Percentiles rank a stretch among this genome's conserved stretches.
Evolutionary conservation across 2,797 vertebrate genomes (phyloP).

Genomic region (Molossus alvarezi): DNA sequence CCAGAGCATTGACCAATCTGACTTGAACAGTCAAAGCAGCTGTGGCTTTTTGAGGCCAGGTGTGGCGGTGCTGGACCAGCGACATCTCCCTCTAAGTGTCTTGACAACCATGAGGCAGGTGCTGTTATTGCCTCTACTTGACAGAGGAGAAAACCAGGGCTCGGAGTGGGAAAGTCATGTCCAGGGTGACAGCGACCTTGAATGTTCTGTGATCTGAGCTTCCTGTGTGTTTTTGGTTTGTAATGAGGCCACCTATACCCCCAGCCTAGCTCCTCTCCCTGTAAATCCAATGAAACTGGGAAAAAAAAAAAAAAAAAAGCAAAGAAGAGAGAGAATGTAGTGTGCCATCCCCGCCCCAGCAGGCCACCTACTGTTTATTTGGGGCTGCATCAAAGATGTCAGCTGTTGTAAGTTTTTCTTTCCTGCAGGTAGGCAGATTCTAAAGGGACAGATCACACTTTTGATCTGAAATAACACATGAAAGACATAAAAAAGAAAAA

Average conservation of each 20-base stretch:
- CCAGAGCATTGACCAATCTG: neutral
- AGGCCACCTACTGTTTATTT: constrained; percentile 82
- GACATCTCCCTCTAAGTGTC: neutral
- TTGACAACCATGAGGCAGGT: neutral
- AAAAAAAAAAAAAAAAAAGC: neutral
- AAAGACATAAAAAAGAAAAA: constrained; percentile 68
- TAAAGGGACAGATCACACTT: constrained; percentile 77
- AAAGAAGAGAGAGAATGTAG: neutral
- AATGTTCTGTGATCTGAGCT: neutral
- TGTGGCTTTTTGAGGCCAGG: neutral
- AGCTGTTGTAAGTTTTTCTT: constrained; percentile 74
- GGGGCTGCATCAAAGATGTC: constrained; percentile 78
- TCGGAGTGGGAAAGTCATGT: neutral
- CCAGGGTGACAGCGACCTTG: neutral
- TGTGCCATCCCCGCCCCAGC: constrained; percentile 68
- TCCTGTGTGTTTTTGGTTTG: constrained; percentile 47
- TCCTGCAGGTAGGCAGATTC: constrained; percentile 68
- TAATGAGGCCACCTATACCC: constrained; percentile 76
- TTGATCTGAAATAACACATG: constrained; percentile 25
- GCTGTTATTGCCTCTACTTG: rapidly evolving
- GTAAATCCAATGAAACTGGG: constrained; percentile 78
- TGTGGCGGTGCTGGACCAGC: neutral
- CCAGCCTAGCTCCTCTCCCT: constrained; percentile 62
- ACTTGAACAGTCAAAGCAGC: neutral
- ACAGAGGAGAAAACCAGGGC: neutral